phyloP scores from a whole-genome alignment of 1,140 invertebrate genomes.

The Pseudomyrmex sp. region DNA sequence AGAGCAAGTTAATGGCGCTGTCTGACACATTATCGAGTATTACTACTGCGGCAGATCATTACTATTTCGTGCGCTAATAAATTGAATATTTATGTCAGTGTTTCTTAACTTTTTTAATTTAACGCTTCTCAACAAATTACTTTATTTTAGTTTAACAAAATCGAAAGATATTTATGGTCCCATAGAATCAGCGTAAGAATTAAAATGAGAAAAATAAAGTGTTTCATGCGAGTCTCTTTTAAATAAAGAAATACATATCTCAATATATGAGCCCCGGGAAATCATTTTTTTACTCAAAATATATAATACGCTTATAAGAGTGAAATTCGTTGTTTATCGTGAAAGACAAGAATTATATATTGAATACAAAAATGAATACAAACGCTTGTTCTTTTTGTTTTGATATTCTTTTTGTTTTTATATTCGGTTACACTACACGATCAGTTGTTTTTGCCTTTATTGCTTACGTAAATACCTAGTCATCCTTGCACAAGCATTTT shows the following conservation, averaged over 20 bases:
- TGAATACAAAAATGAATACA: too few species aligned
- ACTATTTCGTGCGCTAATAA: conserved; percentile 5
- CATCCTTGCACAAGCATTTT: conserved; percentile 58
- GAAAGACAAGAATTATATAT: background rate
- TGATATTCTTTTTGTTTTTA: conserved; percentile 10
- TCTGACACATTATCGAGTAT: conserved; percentile 30
- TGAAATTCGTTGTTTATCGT: conserved; percentile 28
- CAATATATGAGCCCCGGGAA: background rate
- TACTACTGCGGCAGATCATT: conserved; percentile 28
- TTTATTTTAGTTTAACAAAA: background rate
- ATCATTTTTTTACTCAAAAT: background rate
- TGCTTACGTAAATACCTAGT: conserved; percentile 23
- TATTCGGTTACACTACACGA: background rate
- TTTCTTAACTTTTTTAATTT: background rate
- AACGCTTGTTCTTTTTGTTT: background rate
- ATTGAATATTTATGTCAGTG: background rate
- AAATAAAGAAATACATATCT: conserved; percentile 3
- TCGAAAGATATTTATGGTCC: background rate
- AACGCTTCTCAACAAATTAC: background rate
- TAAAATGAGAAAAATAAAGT: background rate
- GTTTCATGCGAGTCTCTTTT: too few species aligned
- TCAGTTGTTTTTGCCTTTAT: background rate
- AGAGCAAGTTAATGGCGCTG: conserved; percentile 6
- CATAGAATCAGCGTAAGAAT: background rate
- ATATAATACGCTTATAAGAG: conserved; percentile 7